phyloP scores from a whole-genome alignment of 2,113 vertebrate species.

The Etheostoma cragini region DNA sequence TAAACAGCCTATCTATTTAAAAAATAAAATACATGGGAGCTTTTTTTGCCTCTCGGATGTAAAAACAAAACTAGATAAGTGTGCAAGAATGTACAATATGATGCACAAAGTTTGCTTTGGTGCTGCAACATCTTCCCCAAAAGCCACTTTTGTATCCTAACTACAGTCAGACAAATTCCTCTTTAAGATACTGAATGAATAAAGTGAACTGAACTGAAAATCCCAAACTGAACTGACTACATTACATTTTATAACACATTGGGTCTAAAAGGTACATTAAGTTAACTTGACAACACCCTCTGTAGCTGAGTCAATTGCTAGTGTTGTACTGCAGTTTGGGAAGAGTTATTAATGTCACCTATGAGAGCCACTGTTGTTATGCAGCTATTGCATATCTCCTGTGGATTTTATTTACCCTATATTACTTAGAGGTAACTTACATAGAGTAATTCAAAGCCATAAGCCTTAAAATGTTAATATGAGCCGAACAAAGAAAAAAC shows the following conservation, averaged over 20 bases:
- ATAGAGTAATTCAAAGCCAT: slow-evolving; percentile 1
- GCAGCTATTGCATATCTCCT: slow-evolving; percentile 1
- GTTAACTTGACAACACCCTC: slow-evolving; percentile 11
- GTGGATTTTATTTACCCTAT: slow-evolving; percentile 11
- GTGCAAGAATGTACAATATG: not conserved
- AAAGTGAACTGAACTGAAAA: not conserved
- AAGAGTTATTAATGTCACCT: slow-evolving; percentile 32
- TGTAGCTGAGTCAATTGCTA: slow-evolving; percentile 1
- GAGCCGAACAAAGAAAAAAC: not conserved
- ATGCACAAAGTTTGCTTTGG: not conserved
- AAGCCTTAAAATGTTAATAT: not conserved
- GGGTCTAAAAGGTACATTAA: slow-evolving; percentile 2
- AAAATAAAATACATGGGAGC: not conserved
- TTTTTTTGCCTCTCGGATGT: not conserved
- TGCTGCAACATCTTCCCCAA: not conserved
- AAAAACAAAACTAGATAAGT: too few species aligned
- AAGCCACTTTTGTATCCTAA: not conserved
- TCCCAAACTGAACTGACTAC: not conserved
- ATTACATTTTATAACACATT: not conserved
- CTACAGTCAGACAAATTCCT: not conserved
- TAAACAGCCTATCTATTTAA: not conserved
- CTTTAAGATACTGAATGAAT: not conserved
- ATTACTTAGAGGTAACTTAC: too few species aligned
- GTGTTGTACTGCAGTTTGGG: slow-evolving; percentile 2
- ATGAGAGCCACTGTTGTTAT: slow-evolving; percentile 8